Conservation (phyloP, 2,797 vertebrate species). For the Liasis olivaceus region DNA sequence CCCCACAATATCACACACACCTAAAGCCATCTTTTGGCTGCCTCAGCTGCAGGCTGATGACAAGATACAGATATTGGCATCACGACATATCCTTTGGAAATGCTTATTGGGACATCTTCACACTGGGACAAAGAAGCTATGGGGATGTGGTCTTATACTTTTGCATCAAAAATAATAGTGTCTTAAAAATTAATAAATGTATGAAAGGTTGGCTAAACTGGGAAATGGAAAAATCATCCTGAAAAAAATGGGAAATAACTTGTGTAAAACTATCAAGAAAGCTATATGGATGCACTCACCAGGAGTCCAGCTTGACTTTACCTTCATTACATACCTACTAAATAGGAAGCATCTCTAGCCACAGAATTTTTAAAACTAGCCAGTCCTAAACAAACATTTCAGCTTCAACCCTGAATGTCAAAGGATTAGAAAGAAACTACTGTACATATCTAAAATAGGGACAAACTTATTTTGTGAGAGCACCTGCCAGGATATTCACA, state of each 20-base stretch:
- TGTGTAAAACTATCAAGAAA: background rate
- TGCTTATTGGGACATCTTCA: no score
- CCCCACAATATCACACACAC: no score
- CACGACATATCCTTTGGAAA: no score
- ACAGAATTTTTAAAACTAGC: background rate
- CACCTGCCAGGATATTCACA: background rate
- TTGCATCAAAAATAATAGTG: background rate
- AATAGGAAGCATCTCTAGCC: background rate
- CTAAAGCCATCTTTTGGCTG: no score
- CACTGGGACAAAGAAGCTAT: no score
- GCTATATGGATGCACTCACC: no score
- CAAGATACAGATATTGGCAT: no score
- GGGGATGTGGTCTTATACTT: background rate
- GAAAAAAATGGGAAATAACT: no score
- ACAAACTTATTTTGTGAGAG: background rate
- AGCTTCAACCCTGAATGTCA: background rate
- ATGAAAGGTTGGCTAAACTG: background rate
- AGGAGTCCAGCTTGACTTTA: no score
- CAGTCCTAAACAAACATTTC: background rate
- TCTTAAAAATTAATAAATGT: background rate
- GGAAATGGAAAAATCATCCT: no score
- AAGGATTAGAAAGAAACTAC: background rate
- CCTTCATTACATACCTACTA: background rate
- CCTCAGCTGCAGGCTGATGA: no score
- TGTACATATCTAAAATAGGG: background rate